Conservation (phyloP, 2,797 vertebrate species). For the Morelia viridis region DNA sequence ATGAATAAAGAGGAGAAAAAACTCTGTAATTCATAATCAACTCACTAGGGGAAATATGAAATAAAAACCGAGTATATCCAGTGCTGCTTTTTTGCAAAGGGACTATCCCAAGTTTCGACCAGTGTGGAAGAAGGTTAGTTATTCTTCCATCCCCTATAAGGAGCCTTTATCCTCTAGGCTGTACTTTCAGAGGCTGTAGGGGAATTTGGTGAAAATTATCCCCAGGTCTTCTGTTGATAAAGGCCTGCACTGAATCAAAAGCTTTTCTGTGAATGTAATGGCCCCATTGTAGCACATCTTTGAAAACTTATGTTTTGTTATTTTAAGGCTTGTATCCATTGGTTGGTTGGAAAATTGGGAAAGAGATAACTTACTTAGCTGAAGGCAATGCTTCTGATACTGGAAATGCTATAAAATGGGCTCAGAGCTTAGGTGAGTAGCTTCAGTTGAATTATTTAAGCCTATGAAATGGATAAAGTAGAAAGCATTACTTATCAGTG, state of each 20-base stretch:
- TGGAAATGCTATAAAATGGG: conserved; percentile 90
- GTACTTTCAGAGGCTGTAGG: neutral
- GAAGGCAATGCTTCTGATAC: conserved; percentile 91
- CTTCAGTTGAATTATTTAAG: neutral
- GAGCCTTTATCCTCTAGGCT: neutral
- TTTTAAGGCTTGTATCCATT: conserved; percentile 89
- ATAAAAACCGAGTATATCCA: neutral
- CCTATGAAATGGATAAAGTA: neutral
- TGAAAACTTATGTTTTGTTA: conserved; percentile 27
- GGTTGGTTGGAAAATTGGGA: conserved; percentile 94
- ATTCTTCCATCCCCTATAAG: neutral
- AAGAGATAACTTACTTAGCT: conserved; percentile 88
- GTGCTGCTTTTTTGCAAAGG: neutral
- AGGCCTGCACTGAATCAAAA: neutral
- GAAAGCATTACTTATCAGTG: neutral
- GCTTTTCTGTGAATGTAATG: neutral
- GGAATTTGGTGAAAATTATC: neutral
- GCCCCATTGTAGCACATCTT: neutral
- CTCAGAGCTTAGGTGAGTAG: conserved; percentile 87
- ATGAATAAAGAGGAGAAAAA: neutral
- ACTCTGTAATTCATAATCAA: neutral
- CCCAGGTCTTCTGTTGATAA: neutral
- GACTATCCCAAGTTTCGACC: too few species aligned
- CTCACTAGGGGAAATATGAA: neutral
- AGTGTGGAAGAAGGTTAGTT: neutral